A percentile compares a stretch with the other conserved stretches of the same genome.
Conservation (phyloP, 2,113 vertebrate species). For the Gobiocypris rarus region DNA sequence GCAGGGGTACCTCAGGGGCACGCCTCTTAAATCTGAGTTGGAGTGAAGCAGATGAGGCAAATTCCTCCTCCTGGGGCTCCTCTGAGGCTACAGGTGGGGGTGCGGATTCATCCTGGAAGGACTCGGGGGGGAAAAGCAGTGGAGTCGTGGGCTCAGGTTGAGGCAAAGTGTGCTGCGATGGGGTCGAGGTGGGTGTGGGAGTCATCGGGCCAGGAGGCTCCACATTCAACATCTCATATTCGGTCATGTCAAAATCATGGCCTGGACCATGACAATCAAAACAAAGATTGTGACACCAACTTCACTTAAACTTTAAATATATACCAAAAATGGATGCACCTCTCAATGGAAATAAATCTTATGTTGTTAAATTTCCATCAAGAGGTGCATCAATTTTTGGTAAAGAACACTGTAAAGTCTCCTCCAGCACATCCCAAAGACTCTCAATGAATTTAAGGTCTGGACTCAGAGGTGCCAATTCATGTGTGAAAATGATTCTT, state of each 20-base stretch:
- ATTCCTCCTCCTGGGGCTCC: constrained; percentile 61
- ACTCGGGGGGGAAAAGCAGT: constrained; percentile 10
- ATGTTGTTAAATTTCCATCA: no score
- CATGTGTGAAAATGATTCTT: no score
- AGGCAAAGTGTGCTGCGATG: constrained; percentile 39
- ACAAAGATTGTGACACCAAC: not conserved
- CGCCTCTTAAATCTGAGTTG: constrained; percentile 75
- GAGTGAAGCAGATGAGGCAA: constrained; percentile 57
- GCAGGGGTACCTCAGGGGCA: constrained; percentile 77
- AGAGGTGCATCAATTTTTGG: no score
- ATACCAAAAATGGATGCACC: not conserved
- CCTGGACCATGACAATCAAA: constrained; percentile 69
- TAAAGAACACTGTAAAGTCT: no score
- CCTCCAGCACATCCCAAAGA: no score
- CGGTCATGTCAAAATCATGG: constrained; percentile 75
- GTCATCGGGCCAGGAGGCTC: constrained; percentile 61
- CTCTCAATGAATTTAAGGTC: no score
- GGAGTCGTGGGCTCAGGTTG: constrained; percentile 52
- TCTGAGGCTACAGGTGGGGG: constrained; percentile 45
- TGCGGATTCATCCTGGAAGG: constrained; percentile 30
- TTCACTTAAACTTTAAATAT: not conserved
- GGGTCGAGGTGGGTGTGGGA: constrained; percentile 52
- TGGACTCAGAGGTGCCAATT: no score
- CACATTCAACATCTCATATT: constrained; percentile 76
- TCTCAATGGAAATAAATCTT: no score